These are phyloP conservation scores for Hermodice carunculata DNA, from an alignment of 2,888 invertebrate genomes.

Conservation along the genomic window DNA sequence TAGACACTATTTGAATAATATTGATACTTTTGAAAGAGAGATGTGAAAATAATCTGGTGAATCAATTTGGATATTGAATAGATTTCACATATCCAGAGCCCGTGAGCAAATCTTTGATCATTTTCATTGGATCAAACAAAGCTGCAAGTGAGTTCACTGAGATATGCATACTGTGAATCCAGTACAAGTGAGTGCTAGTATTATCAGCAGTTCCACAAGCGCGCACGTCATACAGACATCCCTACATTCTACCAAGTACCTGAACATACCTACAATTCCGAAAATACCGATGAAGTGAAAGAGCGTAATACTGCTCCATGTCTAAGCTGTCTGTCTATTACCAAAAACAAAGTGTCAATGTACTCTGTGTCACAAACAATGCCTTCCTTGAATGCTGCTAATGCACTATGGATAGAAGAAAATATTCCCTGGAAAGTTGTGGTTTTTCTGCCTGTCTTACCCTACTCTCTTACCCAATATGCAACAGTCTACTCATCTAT, in stretches of 20 bases:
- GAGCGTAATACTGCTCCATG: no score
- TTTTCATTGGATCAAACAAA: not conserved
- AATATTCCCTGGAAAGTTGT: no score
- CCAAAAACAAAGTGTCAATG: not conserved
- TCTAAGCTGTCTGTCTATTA: no score
- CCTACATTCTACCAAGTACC: not conserved
- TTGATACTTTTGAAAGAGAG: not conserved
- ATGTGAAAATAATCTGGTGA: not conserved
- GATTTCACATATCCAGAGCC: not conserved
- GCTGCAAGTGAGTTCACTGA: not conserved
- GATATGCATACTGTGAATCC: not conserved
- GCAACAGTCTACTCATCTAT: no score
- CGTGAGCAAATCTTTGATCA: not conserved
- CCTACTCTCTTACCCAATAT: no score
- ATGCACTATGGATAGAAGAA: no score
- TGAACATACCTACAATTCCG: slow-evolving; percentile 1
- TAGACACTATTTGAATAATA: not conserved
- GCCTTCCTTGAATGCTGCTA: slow-evolving; percentile 6
- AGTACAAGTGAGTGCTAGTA: not conserved
- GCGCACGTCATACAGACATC: not conserved
- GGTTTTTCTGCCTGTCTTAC: no score
- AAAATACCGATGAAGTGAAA: no score
- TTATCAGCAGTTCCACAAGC: not conserved
- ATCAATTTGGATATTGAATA: not conserved
- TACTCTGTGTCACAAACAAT: not conserved